These are phyloP conservation scores for Lytechinus pictus DNA, from an alignment of 35 echinoderm and acorn worm species.

Conservation along the genomic window DNA sequence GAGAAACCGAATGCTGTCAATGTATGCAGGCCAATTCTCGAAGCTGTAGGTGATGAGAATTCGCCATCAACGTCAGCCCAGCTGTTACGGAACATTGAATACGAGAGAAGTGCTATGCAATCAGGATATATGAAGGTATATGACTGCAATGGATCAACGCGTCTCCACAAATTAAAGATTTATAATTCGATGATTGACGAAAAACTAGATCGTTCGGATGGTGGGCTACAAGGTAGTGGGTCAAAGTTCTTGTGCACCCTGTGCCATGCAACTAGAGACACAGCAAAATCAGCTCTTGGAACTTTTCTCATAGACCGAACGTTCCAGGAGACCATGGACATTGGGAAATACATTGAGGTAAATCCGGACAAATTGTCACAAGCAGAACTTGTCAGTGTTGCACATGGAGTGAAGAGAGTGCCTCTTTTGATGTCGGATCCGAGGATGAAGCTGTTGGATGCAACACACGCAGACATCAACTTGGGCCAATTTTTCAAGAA, in stretches of 20 bases:
- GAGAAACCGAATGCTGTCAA: slow-evolving; percentile 17
- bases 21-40: slow-evolving; percentile 41
- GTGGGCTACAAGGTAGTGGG: too few relatives aligned
- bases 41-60: slow-evolving; percentile 65
- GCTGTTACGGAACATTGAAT: neutral
- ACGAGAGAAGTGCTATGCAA: neutral
- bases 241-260: too few relatives aligned
- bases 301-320: too few relatives aligned
- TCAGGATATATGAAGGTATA: neutral
- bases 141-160: neutral
- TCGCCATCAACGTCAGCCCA: slow-evolving; percentile 24
- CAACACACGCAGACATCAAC: slow-evolving; percentile 71
- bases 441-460: slow-evolving; percentile 46
- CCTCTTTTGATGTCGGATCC: slow-evolving; percentile 23
- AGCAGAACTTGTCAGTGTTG: neutral
- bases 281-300: too few relatives aligned
- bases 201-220: too few relatives aligned
- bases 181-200: too few relatives aligned
- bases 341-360: neutral
- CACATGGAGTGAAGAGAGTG: slow-evolving; percentile 39
- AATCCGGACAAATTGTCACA: slow-evolving; percentile 56
- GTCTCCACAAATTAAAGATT: too few relatives aligned
- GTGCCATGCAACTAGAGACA: too few relatives aligned
- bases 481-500: slow-evolving; percentile 63
- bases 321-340: too few relatives aligned